These are phyloP conservation scores for Drosophila fulvimacula DNA, from an alignment of 2,888 invertebrate species.

Conservation along the genomic window DNA sequence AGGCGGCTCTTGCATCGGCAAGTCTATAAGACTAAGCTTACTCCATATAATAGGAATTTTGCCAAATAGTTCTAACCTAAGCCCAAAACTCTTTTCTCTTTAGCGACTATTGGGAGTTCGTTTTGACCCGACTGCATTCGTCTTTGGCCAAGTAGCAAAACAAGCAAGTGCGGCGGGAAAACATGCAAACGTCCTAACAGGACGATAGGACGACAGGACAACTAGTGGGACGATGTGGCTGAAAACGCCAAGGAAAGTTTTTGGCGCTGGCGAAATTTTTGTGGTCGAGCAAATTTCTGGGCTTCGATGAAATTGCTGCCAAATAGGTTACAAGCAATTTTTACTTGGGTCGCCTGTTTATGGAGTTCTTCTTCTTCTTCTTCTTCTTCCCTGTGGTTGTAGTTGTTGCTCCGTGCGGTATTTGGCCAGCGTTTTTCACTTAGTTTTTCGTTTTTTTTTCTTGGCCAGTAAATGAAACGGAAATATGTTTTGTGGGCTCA, in stretches of 20 bases:
- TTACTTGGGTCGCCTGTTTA: constrained; percentile 74
- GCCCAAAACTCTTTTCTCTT: neutral
- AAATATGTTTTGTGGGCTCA: constrained; percentile 77
- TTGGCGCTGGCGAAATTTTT: constrained; percentile 70
- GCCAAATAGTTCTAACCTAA: neutral
- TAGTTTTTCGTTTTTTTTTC: constrained; percentile 26
- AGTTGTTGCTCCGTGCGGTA: constrained; percentile 40
- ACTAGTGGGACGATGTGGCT: constrained; percentile 13
- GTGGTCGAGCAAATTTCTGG: constrained; percentile 79
- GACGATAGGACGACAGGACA: constrained; percentile 19
- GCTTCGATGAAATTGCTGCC: constrained; percentile 80
- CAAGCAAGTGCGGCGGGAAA: constrained; percentile 22
- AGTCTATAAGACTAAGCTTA: neutral
- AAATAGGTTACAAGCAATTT: constrained; percentile 80
- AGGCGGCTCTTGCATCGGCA: neutral
- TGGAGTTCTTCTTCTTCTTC: constrained; percentile 49
- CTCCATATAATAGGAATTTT: neutral
- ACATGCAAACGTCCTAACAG: constrained; percentile 73
- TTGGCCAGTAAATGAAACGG: constrained; percentile 79
- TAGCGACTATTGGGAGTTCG: neutral
- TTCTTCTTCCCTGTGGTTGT: constrained; percentile 18
- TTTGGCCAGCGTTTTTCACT: constrained; percentile 67
- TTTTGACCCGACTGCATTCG: neutral
- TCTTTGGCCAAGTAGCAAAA: constrained; percentile 24
- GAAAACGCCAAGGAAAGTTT: constrained; percentile 73